These are phyloP conservation scores for Zaprionus inermis DNA, from an alignment of 1,140 invertebrate species.

Conservation along the genomic window DNA sequence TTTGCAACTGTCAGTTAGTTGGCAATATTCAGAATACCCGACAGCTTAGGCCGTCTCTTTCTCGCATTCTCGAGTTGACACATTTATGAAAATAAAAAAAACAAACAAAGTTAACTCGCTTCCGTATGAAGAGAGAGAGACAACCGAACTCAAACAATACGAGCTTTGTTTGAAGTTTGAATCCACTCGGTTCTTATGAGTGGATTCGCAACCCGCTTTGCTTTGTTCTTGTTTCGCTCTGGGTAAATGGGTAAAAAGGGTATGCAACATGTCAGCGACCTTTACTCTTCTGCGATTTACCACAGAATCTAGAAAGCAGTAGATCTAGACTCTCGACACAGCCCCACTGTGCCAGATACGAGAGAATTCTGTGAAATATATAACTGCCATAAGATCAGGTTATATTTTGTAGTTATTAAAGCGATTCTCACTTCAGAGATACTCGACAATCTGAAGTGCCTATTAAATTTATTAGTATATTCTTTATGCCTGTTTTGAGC, in stretches of 20 bases:
- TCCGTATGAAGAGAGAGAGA: slow-evolving; percentile 20
- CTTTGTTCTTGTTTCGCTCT: not conserved
- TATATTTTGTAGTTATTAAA: not conserved
- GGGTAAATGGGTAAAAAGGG: slow-evolving; percentile 37
- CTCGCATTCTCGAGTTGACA: slow-evolving; percentile 30
- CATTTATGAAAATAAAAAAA: slow-evolving; percentile 28
- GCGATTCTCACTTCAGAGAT: too few relatives aligned
- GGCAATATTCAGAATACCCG: slow-evolving; percentile 31
- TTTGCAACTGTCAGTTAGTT: slow-evolving; percentile 25
- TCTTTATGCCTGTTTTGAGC: not conserved
- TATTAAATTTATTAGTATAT: not conserved
- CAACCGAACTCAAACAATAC: slow-evolving; percentile 25
- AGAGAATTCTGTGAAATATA: not conserved
- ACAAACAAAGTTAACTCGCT: slow-evolving; percentile 38
- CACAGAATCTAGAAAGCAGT: slow-evolving; percentile 35
- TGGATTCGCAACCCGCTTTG: slow-evolving; percentile 12
- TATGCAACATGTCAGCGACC: slow-evolving; percentile 52
- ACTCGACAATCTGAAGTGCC: not conserved
- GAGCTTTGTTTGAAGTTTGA: slow-evolving; percentile 44
- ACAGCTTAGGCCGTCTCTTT: slow-evolving; percentile 20
- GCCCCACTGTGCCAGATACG: slow-evolving; percentile 31
- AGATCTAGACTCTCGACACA: too few relatives aligned
- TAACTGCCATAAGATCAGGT: not conserved
- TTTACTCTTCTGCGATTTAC: slow-evolving; percentile 40
- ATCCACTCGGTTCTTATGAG: slow-evolving; percentile 15